Conservation (phyloP, 2,888 invertebrate genomes). For the Spicauda simplicius region DNA sequence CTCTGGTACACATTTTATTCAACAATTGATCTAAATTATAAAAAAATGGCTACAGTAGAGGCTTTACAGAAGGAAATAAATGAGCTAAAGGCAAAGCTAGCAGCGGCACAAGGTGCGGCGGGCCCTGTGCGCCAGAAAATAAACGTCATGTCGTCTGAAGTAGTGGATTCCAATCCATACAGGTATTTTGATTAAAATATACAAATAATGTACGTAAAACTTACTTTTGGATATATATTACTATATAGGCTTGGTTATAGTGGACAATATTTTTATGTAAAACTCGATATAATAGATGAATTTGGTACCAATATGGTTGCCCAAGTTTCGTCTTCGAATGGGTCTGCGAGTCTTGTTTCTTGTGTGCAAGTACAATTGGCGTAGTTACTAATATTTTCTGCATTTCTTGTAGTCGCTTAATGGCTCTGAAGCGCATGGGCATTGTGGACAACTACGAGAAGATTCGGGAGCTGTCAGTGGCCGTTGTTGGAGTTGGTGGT, state of each 20-base stretch:
- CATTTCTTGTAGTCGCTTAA: slow-evolving; percentile 90
- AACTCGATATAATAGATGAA: neutral
- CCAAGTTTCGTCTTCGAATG: no score
- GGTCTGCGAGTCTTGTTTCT: no score
- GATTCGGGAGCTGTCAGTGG: slow-evolving; percentile 94
- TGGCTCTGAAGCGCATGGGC: slow-evolving; percentile 99
- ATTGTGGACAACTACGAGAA: slow-evolving; percentile 99
- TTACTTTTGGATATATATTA: neutral
- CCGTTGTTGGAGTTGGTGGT: slow-evolving; percentile 98
- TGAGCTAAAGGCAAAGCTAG: slow-evolving; percentile 87
- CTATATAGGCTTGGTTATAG: neutral
- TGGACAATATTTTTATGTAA: neutral
- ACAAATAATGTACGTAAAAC: neutral
- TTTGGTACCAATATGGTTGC: slow-evolving; percentile 19
- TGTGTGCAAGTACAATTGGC: no score
- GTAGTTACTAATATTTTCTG: no score
- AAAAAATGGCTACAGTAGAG: slow-evolving; percentile 85
- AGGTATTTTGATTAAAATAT: slow-evolving; percentile 84
- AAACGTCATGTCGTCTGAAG: slow-evolving; percentile 96
- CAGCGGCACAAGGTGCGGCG: slow-evolving; percentile 68
- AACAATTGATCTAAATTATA: neutral
- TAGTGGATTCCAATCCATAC: slow-evolving; percentile 99
- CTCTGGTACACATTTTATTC: neutral
- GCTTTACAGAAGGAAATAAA: slow-evolving; percentile 86
- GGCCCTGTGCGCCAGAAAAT: slow-evolving; percentile 89